phyloP scores from a whole-genome alignment of 2,888 invertebrate genomes.

The Polydrusus tereticollis region DNA sequence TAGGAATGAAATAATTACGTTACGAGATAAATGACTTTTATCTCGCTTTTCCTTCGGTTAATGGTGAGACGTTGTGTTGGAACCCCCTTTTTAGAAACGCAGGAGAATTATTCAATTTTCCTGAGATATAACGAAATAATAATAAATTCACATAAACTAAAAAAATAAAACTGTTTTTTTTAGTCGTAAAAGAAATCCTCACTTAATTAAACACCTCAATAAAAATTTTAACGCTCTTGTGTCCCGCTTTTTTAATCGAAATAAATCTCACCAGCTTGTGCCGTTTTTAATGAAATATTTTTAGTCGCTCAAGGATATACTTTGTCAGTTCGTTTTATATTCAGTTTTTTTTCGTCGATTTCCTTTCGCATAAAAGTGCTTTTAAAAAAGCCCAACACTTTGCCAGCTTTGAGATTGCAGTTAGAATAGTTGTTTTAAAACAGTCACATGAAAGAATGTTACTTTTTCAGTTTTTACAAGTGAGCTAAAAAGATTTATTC shows the following conservation, averaged over 20 bases:
- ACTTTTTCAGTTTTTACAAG: too few relatives aligned
- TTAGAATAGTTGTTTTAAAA: too few relatives aligned
- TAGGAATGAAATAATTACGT: neutral
- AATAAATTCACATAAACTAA: neutral
- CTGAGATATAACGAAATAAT: too few relatives aligned
- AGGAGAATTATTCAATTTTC: too few relatives aligned
- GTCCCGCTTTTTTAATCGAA: slow-evolving; percentile 20
- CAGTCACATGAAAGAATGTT: too few relatives aligned
- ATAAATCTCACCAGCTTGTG: slow-evolving; percentile 33
- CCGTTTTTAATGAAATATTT: slow-evolving; percentile 39
- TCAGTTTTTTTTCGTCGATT: neutral
- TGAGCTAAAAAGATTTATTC: too few relatives aligned
- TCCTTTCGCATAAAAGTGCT: neutral
- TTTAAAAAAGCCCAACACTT: neutral
- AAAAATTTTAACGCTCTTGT: slow-evolving; percentile 27
- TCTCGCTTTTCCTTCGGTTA: too few relatives aligned
- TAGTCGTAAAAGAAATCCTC: slow-evolving; percentile 17
- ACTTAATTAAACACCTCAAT: slow-evolving; percentile 33
- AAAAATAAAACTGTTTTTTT: neutral
- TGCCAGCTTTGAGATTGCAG: neutral
- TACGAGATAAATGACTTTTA: neutral
- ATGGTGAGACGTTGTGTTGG: too few relatives aligned
- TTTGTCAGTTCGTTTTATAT: neutral
- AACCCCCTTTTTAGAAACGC: too few relatives aligned
- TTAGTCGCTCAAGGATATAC: neutral